Evolutionary conservation across 2,888 invertebrate genomes (phyloP).

Genomic region (Sthenelais limicola): DNA sequence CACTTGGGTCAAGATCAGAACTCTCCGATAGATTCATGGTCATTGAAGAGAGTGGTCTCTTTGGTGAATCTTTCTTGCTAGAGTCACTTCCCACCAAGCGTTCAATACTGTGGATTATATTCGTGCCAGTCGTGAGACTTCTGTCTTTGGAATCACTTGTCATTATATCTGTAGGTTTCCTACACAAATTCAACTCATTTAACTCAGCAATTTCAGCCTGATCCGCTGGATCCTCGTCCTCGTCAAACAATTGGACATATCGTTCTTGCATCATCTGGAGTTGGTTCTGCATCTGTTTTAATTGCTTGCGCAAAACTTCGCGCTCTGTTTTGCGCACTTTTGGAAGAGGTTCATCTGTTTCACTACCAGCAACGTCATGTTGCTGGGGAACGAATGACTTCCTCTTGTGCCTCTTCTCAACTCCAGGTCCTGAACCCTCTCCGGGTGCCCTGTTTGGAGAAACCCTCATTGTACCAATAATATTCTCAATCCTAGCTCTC

Average conservation of each 20-base stretch:
- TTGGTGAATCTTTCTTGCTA: conserved; percentile 37
- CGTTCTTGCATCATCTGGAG: conserved; percentile 92
- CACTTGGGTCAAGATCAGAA: conserved; percentile 73
- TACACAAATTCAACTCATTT: conserved; percentile 20
- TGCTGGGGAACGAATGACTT: conserved; percentile 97
- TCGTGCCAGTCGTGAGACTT: neutral
- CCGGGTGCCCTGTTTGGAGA: conserved; percentile 51
- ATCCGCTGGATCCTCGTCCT: conserved; percentile 3
- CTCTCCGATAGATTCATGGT: neutral
- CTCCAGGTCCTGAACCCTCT: neutral
- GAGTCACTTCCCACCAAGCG: conserved; percentile 6
- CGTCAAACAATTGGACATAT: conserved; percentile 76
- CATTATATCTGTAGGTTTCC: neutral
- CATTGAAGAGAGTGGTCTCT: conserved; percentile 16
- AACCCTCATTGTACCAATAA: conserved; percentile 91
- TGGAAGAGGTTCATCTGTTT: conserved; percentile 73
- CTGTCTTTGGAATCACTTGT: neutral
- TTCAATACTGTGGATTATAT: conserved; percentile 27
- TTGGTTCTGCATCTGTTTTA: conserved; percentile 90
- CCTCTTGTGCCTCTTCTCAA: conserved; percentile 77
- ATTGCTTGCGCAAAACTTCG: conserved; percentile 87
- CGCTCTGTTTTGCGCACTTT: conserved; percentile 63
- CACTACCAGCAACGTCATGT: conserved; percentile 74
- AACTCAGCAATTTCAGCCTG: conserved; percentile 32
- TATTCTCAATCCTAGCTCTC: conserved; percentile 94